Evolutionary conservation across 2,888 invertebrate species (phyloP).

Genomic region (Ceraclea dissimilis): DNA sequence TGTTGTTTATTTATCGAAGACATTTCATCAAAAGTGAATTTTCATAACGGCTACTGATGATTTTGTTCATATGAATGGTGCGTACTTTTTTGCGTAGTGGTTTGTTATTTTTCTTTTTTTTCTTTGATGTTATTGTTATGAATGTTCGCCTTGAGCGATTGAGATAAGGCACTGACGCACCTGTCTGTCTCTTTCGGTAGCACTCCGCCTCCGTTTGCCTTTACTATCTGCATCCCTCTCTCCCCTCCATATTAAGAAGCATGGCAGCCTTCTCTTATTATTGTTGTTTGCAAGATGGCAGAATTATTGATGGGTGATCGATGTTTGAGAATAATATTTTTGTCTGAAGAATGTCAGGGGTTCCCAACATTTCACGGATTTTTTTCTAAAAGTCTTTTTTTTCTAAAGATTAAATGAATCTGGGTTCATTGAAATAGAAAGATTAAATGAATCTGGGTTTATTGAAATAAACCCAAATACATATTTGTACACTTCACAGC

Average conservation of each 20-base stretch:
- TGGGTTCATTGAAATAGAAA: no score
- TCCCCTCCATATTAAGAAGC: not conserved
- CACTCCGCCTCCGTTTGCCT: constrained; percentile 3
- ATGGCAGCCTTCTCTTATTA: no score
- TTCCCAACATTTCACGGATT: not conserved
- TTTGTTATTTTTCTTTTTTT: no score
- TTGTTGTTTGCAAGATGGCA: constrained; percentile 18
- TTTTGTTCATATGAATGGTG: not conserved
- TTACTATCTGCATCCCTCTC: constrained; percentile 1
- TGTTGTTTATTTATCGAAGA: not conserved
- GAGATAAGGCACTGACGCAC: constrained; percentile 15
- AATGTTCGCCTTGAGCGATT: constrained; percentile 10
- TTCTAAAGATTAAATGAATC: no score
- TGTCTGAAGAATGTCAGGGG: constrained; percentile 6
- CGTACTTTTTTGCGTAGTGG: no score
- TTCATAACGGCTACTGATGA: no score
- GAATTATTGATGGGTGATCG: constrained; percentile 24
- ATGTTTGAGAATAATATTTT: constrained; percentile 14
- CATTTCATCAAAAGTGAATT: no score
- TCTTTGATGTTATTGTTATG: no score
- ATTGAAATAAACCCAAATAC: no score
- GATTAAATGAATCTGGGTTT: no score
- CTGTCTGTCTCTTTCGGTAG: constrained; percentile 16
- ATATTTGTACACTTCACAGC: no score
- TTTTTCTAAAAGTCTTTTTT: no score